A percentile compares a stretch with the other conserved stretches of the same genome.
Evolutionary conservation across 1,140 invertebrate species (phyloP).

Genomic region (Ceratosolen fusciceps): DNA sequence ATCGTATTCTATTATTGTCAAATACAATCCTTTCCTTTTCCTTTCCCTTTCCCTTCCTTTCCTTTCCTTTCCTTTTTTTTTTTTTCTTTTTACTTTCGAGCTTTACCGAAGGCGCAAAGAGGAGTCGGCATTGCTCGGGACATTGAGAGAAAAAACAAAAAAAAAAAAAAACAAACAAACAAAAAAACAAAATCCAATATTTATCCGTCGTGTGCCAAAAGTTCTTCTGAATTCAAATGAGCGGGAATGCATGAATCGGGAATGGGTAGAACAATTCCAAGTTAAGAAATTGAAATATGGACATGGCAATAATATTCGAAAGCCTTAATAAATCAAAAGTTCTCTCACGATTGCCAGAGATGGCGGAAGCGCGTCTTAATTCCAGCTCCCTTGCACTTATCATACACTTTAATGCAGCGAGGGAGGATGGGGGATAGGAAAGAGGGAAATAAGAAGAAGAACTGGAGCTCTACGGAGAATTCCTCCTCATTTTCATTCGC

Average conservation of each 20-base stretch:
- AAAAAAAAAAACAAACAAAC: no score
- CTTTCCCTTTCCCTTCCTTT: neutral
- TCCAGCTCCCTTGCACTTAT: slow-evolving; percentile 21
- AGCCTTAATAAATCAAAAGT: slow-evolving; percentile 34
- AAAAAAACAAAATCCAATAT: neutral
- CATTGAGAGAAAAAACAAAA: no score
- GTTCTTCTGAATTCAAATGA: neutral
- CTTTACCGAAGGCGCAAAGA: neutral
- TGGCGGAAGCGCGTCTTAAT: slow-evolving; percentile 16
- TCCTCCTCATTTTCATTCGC: slow-evolving; percentile 43
- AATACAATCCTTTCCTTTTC: neutral
- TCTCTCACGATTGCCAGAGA: slow-evolving; percentile 24
- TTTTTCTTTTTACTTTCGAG: neutral
- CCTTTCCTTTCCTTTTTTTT: no score
- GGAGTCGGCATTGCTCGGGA: no score
- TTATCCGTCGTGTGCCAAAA: neutral
- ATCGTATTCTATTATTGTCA: neutral
- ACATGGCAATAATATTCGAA: slow-evolving; percentile 34
- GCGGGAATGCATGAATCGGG: neutral
- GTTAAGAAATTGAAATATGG: slow-evolving; percentile 36
- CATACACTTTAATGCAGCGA: slow-evolving; percentile 29
- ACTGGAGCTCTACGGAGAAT: neutral
- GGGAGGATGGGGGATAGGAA: neutral
- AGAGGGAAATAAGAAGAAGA: slow-evolving; percentile 40
- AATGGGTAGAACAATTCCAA: neutral